These are phyloP conservation scores for Falcunculus frontatus DNA, from an alignment of 2,113 vertebrate genomes.

Conservation along the genomic window DNA sequence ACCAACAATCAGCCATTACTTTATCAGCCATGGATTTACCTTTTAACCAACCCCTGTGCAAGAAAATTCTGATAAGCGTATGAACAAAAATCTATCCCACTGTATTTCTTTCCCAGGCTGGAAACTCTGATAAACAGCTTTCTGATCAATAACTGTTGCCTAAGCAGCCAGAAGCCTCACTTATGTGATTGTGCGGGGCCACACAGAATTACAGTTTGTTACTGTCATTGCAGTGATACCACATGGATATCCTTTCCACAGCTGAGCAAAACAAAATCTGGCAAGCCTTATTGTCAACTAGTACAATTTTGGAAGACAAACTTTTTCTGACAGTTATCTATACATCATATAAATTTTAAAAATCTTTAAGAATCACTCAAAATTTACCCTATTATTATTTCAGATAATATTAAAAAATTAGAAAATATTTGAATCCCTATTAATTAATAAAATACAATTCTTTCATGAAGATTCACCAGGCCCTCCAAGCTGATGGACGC, in stretches of 20 bases:
- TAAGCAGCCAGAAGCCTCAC: background rate
- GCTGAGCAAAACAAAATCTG: background rate
- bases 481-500: background rate
- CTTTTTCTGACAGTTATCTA: background rate
- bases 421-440: background rate
- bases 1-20: background rate
- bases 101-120: background rate
- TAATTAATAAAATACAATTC: background rate
- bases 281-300: background rate
- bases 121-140: background rate
- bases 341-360: background rate
- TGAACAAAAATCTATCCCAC: background rate
- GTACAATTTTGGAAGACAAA: background rate
- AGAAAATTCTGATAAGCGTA: background rate
- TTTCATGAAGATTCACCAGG: background rate
- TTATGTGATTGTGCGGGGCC: background rate
- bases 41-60: background rate
- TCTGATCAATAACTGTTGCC: background rate
- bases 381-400: background rate
- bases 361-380: background rate
- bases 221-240: background rate
- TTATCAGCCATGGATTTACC: background rate
- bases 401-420: background rate
- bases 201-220: background rate
- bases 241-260: background rate